Evolutionary conservation across 2,797 vertebrate species (phyloP).

Genomic region (Sebastes wilsoni): DNA sequence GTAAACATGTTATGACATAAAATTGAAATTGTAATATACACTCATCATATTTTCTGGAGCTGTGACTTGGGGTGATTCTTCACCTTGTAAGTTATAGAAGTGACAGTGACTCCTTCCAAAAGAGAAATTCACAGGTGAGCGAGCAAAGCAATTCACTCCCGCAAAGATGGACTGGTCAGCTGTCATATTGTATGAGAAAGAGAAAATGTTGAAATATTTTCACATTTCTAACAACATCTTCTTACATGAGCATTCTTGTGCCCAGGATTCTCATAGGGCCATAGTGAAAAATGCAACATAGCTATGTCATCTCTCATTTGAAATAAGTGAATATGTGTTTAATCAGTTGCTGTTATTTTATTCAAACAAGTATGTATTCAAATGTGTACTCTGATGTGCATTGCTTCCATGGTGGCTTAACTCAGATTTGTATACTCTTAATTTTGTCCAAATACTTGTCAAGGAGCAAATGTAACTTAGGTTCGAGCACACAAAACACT

Average conservation of each 20-base stretch:
- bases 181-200: slow-evolving; percentile 15
- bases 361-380: not conserved
- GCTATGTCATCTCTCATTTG: not conserved
- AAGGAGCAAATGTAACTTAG: not conserved
- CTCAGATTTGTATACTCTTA: not conserved
- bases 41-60: not conserved
- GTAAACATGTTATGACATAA: not conserved
- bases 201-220: not conserved
- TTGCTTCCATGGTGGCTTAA: not conserved
- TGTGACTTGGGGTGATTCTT: not conserved
- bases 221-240: not conserved
- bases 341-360: not conserved
- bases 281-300: not conserved
- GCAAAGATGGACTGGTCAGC: slow-evolving; percentile 9
- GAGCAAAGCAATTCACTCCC: slow-evolving; percentile 12
- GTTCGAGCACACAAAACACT: too few species aligned
- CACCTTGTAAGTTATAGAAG: not conserved
- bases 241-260: not conserved
- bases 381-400: not conserved
- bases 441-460: not conserved
- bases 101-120: slow-evolving; percentile 5
- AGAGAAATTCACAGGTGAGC: slow-evolving; percentile 9
- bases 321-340: not conserved
- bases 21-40: slow-evolving; percentile 1
- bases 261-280: not conserved